Evolutionary conservation across 2,797 vertebrate species (phyloP), one percentile per base, ranked within the genome.

Genomic region (Anguilla marmorata): DNA sequence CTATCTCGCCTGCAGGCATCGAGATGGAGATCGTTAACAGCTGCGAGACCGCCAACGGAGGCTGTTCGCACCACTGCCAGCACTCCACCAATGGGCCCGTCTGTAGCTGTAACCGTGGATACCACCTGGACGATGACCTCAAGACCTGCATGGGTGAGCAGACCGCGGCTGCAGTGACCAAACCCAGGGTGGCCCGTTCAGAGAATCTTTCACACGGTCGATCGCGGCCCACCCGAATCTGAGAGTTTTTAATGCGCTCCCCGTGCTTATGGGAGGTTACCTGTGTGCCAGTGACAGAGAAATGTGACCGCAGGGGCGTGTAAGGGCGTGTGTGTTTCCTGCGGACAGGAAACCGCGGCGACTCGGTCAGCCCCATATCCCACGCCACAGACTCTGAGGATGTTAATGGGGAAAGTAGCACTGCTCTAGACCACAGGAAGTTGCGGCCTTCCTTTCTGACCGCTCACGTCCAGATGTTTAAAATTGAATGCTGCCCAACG

Each of bases 21-120:
- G 97, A 97, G 91, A 97, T 98, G 95, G 97, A 98, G 92, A 96
- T 97, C 0, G 96, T 98, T 41, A 96, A 97, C 90, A 96, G 96
- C 88, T 98, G 97, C 0, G 97, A 97, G 79, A 85, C 89, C 11
- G 87, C 88, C 90, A 97, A 97, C 0, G 96, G 97, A 0, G 97
- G 96, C 88, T 98, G 97, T 9, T 96, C 96, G 3, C 97, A 97
- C 0, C n/a, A 89, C 0, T 97, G 97, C 91, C 95, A 93, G 82
- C 97, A 97, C 90, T 95, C 90, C 89, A 96, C 93, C 16, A 3
- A 91, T 0, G 97, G 97, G 3, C 96, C 97, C 0, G 87, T 91
- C 84, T 97, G 97, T 58, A 92, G 95, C 93, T 97, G 97, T 66
- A 95, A 96, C 83, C 93, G 89, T 0, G 97, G 97, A 76, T 97